Evolutionary conservation across 2,888 invertebrate species (phyloP), one percentile per base, ranked within the genome.

Genomic region (Notodonta dromedarius): DNA sequence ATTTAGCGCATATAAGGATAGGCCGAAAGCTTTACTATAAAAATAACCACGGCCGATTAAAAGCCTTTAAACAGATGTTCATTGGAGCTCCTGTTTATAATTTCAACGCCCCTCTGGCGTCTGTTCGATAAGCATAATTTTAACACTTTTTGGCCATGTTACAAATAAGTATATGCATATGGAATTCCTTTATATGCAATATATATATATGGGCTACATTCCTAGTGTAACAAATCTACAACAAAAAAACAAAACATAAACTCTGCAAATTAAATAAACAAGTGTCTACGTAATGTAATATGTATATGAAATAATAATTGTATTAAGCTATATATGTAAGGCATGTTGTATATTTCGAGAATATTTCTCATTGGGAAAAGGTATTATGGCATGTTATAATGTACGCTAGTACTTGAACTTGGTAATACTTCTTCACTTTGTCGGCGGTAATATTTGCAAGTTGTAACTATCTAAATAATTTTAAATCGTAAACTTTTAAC

Each of bases 341-440:
- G 52, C 32, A 32, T 32, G 52, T 24, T 5, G 24, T 8, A 32
- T 52, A 12, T 52, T 59, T 61, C 52, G 42, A 14, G 6, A 59
- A 60, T 40, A 58, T 53, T 56, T 59, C 44, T 73, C 67, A 71
- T 74, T 73, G 66, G 73, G 57, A 66, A 54, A 57, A 54, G 58
- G 58, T 48, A 67, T 63, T 62, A 73, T 72, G 71, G 69, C 67
- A 69, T 56, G 9, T 12, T 42, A 42, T 42, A 42, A 42, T 42
- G 42, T 42, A 42, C 24, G 24, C 42, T 42, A 42, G 7, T 35
- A 35, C 35, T 35, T 4, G 7, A 35, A 5, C 6, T 35, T 35
- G 35, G 35, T 42, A 46, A 46, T n/a, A 46, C 13, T 46, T 46
- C 4, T 46, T 46, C 46, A n/a, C 46, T n/a, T 46, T 4, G n/a